Conservation (phyloP, 1,140 invertebrate species). For the Caenorhabditis inopinata region DNA sequence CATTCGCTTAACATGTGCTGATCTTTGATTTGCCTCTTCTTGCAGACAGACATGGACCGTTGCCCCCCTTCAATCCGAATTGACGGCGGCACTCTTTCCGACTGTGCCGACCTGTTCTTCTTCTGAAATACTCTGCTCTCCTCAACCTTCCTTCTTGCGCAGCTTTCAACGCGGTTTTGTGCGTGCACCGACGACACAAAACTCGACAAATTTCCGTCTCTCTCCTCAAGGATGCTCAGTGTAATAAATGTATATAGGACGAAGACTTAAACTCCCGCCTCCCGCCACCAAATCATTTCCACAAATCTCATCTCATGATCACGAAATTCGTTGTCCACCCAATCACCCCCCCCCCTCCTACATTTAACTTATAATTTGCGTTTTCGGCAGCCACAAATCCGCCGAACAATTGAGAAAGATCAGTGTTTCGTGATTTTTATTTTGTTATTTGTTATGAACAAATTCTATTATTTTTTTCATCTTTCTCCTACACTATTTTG, state of each 20-base stretch:
- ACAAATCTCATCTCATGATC: slow-evolving; percentile 27
- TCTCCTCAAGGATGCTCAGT: slow-evolving; percentile 14
- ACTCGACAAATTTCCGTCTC: background rate
- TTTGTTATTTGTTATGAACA: too few species aligned
- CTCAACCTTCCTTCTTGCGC: background rate
- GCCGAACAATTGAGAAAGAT: background rate
- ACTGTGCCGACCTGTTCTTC: slow-evolving; percentile 6
- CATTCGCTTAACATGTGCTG: too few species aligned
- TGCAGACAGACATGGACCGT: background rate
- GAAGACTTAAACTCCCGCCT: too few species aligned
- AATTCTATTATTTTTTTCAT: too few species aligned
- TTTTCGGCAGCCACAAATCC: background rate
- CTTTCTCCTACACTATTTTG: too few species aligned
- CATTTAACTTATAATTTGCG: slow-evolving; percentile 22
- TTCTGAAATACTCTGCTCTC: background rate
- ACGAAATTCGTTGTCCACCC: background rate
- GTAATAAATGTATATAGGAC: slow-evolving; percentile 33
- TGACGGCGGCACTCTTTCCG: slow-evolving; percentile 6
- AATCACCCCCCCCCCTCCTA: background rate
- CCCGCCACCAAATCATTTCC: slow-evolving; percentile 18
- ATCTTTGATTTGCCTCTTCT: too few species aligned
- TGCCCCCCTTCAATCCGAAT: slow-evolving; percentile 15
- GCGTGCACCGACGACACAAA: too few species aligned
- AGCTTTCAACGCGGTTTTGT: too few species aligned
- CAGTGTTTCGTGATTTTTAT: background rate